phyloP scores from a whole-genome alignment of 2,113 vertebrate genomes.

The Theristicus caerulescens region DNA sequence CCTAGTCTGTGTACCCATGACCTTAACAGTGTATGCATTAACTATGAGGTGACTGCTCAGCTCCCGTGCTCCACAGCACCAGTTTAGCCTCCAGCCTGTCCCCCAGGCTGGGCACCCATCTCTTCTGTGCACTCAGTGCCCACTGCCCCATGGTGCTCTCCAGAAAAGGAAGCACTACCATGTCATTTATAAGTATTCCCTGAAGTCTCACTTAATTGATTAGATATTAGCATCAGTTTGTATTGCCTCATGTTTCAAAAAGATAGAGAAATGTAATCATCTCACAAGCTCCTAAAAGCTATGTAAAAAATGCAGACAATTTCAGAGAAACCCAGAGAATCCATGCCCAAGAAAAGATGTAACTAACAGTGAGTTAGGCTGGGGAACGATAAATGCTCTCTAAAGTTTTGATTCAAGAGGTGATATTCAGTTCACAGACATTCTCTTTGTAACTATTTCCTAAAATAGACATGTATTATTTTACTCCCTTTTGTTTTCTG shows the following conservation, averaged over 20 bases:
- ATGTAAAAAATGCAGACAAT: not conserved
- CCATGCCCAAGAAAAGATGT: not conserved
- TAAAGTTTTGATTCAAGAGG: not conserved
- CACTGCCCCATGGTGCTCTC: not conserved
- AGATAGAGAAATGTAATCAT: not conserved
- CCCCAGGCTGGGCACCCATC: not conserved
- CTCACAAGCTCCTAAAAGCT: not conserved
- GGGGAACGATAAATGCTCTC: not conserved
- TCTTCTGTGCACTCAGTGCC: too few relatives aligned
- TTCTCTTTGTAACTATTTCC: not conserved
- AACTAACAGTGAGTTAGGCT: not conserved
- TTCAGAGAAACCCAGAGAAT: not conserved
- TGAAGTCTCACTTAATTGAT: not conserved
- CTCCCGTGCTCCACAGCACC: not conserved
- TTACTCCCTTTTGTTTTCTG: not conserved
- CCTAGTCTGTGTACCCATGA: not conserved
- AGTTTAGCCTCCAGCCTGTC: not conserved
- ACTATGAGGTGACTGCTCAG: not conserved
- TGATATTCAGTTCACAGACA: not conserved
- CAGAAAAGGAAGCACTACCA: not conserved
- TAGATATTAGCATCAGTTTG: not conserved
- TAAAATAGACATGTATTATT: not conserved
- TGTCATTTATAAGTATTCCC: not conserved
- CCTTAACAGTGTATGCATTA: not conserved
- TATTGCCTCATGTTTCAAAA: not conserved